Percentiles rank a stretch among this genome's conserved stretches.
These are phyloP conservation scores for Potorous gilbertii DNA, from an alignment of 2,797 vertebrate genomes.

Conservation along the genomic window DNA sequence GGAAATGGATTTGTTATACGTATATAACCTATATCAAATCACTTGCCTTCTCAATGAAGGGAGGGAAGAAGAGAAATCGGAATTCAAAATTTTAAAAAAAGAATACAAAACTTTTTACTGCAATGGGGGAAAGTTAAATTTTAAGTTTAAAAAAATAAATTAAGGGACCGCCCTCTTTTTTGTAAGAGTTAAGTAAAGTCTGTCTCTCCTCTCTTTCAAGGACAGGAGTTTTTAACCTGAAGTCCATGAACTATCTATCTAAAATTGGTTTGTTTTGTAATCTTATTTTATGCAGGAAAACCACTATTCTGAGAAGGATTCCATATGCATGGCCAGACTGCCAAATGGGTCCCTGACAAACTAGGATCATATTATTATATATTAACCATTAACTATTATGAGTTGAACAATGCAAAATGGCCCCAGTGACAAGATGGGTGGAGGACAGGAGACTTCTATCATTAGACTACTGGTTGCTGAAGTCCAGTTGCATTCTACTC, in stretches of 20 bases:
- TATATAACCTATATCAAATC: background rate
- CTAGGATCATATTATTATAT: background rate
- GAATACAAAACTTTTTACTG: background rate
- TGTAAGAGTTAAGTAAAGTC: background rate
- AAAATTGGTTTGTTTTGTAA: background rate
- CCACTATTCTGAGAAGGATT: background rate
- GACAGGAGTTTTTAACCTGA: background rate
- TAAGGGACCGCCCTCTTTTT: background rate
- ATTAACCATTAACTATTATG: background rate
- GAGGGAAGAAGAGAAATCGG: background rate
- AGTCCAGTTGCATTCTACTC: background rate
- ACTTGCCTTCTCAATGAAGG: background rate
- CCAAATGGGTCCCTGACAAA: background rate
- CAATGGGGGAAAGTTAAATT: background rate
- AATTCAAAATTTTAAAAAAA: background rate
- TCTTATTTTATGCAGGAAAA: background rate
- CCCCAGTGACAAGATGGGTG: background rate
- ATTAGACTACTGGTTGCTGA: background rate
- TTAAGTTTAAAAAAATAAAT: background rate
- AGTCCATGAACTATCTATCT: background rate
- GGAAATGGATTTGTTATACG: background rate
- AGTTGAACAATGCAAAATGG: background rate
- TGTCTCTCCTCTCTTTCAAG: background rate
- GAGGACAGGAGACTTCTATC: background rate
- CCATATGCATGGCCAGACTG: background rate